A percentile compares a stretch with the other conserved stretches of the same genome.
Evolutionary conservation across 35 echinoderm and acorn worm genomes (phyloP).

Genomic region (Apostichopus japonicus): DNA sequence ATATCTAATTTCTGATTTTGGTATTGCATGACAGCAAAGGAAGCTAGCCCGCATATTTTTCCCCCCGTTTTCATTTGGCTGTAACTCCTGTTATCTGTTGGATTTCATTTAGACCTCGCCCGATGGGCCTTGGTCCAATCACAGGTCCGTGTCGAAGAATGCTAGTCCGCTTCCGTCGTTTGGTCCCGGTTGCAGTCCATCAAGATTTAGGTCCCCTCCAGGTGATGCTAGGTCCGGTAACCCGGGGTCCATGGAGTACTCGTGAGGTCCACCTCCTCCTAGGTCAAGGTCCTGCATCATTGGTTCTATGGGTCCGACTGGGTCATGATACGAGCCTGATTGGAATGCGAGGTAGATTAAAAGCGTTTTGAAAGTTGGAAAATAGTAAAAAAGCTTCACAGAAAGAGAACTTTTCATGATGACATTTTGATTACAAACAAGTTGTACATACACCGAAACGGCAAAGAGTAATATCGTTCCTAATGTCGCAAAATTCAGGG

Average conservation of each 20-base stretch:
- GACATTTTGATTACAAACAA: no score
- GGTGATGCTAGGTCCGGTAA: slow-evolving; percentile 79
- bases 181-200: slow-evolving; percentile 68
- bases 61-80: no score
- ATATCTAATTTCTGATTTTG: no score
- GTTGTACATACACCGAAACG: no score
- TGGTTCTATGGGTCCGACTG: slow-evolving; percentile 85
- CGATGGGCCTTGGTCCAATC: not conserved
- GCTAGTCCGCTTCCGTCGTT: slow-evolving; percentile 87
- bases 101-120: not conserved
- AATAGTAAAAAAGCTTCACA: no score
- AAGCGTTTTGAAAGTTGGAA: no score
- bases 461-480: no score
- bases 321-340: slow-evolving; percentile 76
- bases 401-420: no score
- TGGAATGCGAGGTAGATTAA: not conserved
- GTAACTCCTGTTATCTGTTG: no score
- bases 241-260: slow-evolving; percentile 81
- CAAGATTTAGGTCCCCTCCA: slow-evolving; percentile 73
- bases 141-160: slow-evolving; percentile 97
- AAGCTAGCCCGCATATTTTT: no score
- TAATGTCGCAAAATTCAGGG: no score
- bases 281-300: slow-evolving; percentile 99
- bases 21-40: no score
- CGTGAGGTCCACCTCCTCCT: slow-evolving; percentile 59